These are phyloP conservation scores for Ceriagrion tenellum DNA, from an alignment of 2,888 invertebrate species.

Conservation along the genomic window DNA sequence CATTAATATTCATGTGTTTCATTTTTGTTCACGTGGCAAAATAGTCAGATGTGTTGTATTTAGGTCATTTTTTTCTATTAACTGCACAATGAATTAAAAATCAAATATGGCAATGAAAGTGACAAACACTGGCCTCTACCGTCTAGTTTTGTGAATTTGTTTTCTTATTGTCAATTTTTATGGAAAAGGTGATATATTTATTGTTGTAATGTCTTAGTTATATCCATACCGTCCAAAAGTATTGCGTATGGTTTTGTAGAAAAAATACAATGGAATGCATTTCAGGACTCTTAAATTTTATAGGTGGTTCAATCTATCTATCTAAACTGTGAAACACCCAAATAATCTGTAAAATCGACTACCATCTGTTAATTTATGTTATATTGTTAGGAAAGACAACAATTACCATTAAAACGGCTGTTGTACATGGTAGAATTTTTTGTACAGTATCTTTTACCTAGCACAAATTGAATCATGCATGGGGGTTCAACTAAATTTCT, in stretches of 20 bases:
- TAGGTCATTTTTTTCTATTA: neutral
- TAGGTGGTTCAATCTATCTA: neutral
- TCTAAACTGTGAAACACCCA: neutral
- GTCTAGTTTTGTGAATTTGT: neutral
- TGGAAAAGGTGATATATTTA: conserved; percentile 12
- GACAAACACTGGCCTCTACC: neutral
- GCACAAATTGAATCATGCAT: neutral
- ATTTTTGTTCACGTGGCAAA: neutral
- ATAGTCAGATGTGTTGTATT: neutral
- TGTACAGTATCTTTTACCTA: neutral
- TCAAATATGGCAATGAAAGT: neutral
- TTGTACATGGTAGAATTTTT: neutral
- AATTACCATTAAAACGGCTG: neutral
- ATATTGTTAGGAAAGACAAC: neutral
- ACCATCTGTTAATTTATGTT: neutral
- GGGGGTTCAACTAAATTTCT: neutral
- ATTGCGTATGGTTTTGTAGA: neutral
- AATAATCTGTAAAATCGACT: neutral
- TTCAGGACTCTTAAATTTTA: neutral
- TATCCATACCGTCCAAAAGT: conserved; percentile 5
- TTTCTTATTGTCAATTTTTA: neutral
- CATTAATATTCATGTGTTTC: neutral
- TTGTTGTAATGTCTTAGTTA: neutral
- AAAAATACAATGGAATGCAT: neutral
- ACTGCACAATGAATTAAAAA: neutral